Evolutionary conservation across 2,888 invertebrate genomes (phyloP), one percentile per base, ranked within the genome.

Genomic region (Apamea epomidion): DNA sequence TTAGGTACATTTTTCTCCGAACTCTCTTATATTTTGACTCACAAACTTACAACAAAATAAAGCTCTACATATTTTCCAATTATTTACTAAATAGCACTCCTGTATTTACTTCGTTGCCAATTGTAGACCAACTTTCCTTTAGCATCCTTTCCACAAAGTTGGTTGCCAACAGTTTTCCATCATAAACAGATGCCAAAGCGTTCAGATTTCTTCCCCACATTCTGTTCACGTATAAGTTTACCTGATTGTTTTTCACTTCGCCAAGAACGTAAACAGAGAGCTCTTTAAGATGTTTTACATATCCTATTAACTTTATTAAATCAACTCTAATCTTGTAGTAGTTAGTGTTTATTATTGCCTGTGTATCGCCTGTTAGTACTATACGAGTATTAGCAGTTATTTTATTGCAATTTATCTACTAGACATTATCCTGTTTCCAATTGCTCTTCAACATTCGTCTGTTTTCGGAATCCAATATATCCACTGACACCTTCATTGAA

Each of bases 131-230:
- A 76, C 80, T 86, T 85, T 86, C 76, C 42, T 48, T 76, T 62
- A 45, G n/a, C 51, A 54, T 62, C 68, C 67, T 74, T 74, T 71
- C 29, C 74, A 29, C 37, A 65, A 67, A 68, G 72, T 32, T 21
- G 21, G 14, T 32, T 69, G 85, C 86, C 86, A 78, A 72, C 78
- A 79, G 79, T 79, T 85, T 82, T 80, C 85, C 69, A 76, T 87
- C 76, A 82, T 69, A 76, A 54, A 4, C 48, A 76, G 62, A 80
- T 87, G 82, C 85, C 87, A 74, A 74, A 64, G 77, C 76, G 72
- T 67, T 72, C 78, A 60, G 21, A 32, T 60, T 60, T 48, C 25
- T 68, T 37, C 60, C 29, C 25, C 76, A 32, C 6, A 85, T 74
- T 80, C 76, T 12, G 37, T 42, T 37, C 83, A 86, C 86, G 85